A percentile compares a stretch with the other conserved stretches of the same genome.
phyloP scores from a whole-genome alignment of 2,113 vertebrate genomes.

The Trematocara zebra region DNA sequence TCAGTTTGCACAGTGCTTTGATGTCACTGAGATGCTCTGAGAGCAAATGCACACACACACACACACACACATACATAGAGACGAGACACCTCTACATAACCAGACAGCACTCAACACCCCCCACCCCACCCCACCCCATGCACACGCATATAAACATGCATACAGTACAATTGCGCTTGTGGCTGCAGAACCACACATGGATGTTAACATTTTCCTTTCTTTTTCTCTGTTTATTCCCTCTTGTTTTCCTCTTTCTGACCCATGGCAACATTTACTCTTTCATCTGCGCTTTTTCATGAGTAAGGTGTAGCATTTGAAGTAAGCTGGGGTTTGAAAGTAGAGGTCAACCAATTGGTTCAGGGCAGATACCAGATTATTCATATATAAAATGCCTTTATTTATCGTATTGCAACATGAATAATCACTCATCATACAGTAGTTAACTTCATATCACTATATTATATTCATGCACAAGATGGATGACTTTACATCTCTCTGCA shows the following conservation, averaged over 20 bases:
- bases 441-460: not conserved
- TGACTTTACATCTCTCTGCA: not conserved
- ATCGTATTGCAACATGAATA: not conserved
- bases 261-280: not conserved
- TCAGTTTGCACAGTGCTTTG: constrained; percentile 72
- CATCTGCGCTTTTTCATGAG: not conserved
- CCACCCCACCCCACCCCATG: not conserved
- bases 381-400: not conserved
- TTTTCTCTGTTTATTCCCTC: not conserved
- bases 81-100: constrained; percentile 51
- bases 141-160: constrained; percentile 31
- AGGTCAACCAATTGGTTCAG: not conserved
- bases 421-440: not conserved
- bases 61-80: constrained; percentile 17
- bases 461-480: not conserved
- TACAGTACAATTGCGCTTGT: not conserved
- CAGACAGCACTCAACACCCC: constrained; percentile 26
- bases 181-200: constrained; percentile 21
- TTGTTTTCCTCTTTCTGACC: constrained; percentile 6
- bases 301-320: not conserved
- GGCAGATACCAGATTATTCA: not conserved
- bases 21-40: constrained; percentile 71
- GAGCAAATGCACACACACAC: constrained; percentile 51
- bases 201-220: not conserved
- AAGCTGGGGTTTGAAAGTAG: not conserved